Evolutionary conservation across 1,140 invertebrate genomes (phyloP).

Genomic region (Penaeus indicus): DNA sequence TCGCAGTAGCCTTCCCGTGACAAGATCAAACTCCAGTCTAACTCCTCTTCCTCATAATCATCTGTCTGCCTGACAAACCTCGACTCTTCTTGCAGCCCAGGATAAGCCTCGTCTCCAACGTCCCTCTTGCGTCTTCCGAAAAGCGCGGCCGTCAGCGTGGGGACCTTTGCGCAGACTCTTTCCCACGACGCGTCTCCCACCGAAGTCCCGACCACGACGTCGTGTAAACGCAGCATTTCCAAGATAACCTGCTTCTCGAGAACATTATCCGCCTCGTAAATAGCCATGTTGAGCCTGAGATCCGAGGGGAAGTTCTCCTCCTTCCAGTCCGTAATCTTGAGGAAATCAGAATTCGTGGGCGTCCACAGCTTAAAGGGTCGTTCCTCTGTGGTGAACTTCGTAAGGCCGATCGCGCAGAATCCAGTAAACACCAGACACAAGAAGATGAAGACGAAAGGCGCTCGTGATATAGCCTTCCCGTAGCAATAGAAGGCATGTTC

Average conservation of each 20-base stretch:
- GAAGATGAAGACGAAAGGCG: slow-evolving; percentile 74
- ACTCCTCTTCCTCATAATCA: slow-evolving; percentile 23
- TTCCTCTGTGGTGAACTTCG: slow-evolving; percentile 75
- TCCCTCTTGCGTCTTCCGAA: slow-evolving; percentile 37
- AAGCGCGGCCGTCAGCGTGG: slow-evolving; percentile 10
- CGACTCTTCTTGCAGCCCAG: slow-evolving; percentile 64
- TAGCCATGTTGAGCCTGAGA: slow-evolving; percentile 75
- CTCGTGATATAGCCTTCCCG: slow-evolving; percentile 66
- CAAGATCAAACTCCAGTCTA: slow-evolving; percentile 37
- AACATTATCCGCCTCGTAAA: slow-evolving; percentile 79
- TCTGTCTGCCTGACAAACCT: slow-evolving; percentile 70
- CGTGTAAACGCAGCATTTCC: slow-evolving; percentile 68
- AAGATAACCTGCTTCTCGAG: slow-evolving; percentile 74
- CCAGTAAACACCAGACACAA: slow-evolving; percentile 73
- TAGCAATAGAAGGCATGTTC: slow-evolving; percentile 65
- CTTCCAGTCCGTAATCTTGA: slow-evolving; percentile 79
- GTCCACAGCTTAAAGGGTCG: slow-evolving; percentile 83
- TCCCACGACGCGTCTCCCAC: slow-evolving; percentile 32
- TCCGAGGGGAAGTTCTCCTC: slow-evolving; percentile 78
- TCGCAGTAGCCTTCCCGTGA: slow-evolving; percentile 56
- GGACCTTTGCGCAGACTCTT: slow-evolving; percentile 52
- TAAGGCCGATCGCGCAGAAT: slow-evolving; percentile 73
- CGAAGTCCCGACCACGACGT: slow-evolving; percentile 27
- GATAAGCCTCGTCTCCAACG: not conserved
- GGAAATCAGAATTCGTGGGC: slow-evolving; percentile 77